These are phyloP conservation scores for Xylocampa areola DNA, from an alignment of 2,888 invertebrate genomes.

Conservation along the genomic window DNA sequence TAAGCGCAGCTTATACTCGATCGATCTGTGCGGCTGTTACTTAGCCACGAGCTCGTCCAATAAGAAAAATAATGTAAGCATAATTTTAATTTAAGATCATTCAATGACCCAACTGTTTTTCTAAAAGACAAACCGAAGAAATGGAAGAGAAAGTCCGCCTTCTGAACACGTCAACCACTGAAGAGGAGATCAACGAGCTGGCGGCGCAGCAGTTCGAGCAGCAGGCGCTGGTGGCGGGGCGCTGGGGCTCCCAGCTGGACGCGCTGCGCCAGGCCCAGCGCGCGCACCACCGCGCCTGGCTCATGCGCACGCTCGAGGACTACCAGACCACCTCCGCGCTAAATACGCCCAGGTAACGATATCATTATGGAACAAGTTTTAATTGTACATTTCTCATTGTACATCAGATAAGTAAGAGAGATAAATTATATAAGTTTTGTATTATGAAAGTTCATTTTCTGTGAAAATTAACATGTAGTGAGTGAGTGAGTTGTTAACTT, in stretches of 20 bases:
- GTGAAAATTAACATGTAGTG: too few species aligned
- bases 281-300: conserved; percentile 96
- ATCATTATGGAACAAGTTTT: too few species aligned
- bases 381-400: too few species aligned
- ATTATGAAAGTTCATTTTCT: too few species aligned
- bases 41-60: too few species aligned
- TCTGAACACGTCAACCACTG: conserved; percentile 94
- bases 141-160: conserved; percentile 96
- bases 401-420: too few species aligned
- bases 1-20: too few species aligned
- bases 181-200: conserved; percentile 95
- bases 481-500: too few species aligned
- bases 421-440: too few species aligned
- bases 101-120: background rate
- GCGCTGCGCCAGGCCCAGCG: conserved; percentile 95
- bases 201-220: conserved; percentile 95
- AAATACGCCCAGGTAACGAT: conserved; percentile 91
- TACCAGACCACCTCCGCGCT: conserved; percentile 73
- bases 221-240: conserved; percentile 95
- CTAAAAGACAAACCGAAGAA: conserved; percentile 94
- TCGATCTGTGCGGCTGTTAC: too few species aligned
- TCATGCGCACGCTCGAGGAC: conserved; percentile 93
- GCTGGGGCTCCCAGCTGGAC: conserved; percentile 96
- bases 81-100: too few species aligned
- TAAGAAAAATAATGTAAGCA: too few species aligned